phyloP scores from a whole-genome alignment of 2,888 invertebrate genomes.

The Tromatobia lineatoria region DNA sequence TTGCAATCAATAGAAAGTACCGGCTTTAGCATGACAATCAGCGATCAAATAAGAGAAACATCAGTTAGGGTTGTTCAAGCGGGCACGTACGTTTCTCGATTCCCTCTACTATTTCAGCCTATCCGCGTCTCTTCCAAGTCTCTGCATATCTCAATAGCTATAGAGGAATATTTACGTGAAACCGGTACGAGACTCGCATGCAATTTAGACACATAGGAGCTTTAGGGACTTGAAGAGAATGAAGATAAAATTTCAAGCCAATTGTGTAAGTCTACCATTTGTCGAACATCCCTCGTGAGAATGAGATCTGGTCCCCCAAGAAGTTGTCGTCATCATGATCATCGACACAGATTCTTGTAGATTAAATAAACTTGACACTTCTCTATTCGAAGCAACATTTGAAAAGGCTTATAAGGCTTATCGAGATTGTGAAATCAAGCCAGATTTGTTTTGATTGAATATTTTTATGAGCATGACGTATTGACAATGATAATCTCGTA shows the following conservation, averaged over 20 bases:
- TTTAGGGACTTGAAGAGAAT: neutral
- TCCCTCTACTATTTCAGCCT: neutral
- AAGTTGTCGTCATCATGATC: too few relatives aligned
- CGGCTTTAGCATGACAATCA: slow-evolving; percentile 83
- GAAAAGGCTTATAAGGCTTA: neutral
- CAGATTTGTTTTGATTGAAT: neutral
- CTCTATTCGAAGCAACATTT: too few relatives aligned
- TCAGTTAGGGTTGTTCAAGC: slow-evolving; percentile 14
- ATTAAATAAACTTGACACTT: too few relatives aligned
- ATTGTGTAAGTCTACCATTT: neutral
- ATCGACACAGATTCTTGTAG: too few relatives aligned
- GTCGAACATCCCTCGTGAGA: neutral
- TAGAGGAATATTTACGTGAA: slow-evolving; percentile 3
- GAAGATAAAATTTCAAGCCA: neutral
- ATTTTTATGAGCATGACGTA: too few relatives aligned
- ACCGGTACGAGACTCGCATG: neutral
- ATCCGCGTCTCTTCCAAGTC: neutral
- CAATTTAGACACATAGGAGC: neutral
- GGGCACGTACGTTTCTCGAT: slow-evolving; percentile 9
- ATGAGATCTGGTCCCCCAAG: neutral
- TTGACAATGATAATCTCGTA: too few relatives aligned
- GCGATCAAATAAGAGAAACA: slow-evolving; percentile 80
- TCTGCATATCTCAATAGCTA: neutral
- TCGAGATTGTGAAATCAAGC: neutral
- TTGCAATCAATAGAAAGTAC: slow-evolving; percentile 80